Evolutionary conservation across 2,113 vertebrate species (phyloP), one percentile per base, ranked within the genome.

Genomic region (Empidonax traillii): DNA sequence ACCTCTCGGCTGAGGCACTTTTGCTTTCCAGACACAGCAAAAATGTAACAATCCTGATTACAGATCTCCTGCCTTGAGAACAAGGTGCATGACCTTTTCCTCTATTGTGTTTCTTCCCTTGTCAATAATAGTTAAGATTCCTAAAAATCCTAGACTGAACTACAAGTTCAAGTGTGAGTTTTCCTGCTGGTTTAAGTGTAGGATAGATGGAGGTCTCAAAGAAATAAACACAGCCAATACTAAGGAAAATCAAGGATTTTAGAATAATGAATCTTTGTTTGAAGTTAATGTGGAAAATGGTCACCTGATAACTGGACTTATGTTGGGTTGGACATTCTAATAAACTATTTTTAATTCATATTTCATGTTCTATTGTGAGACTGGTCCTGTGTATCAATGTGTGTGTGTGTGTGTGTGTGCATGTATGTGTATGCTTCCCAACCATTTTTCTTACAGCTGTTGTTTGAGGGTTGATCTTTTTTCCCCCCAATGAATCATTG

Each of bases 311-410:
- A 44, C 33, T 19, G 53, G 16, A 69, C 8, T 27, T 10, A 11
- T 8, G 44, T 4, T 72, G 18, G 23, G 15, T 4, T 76, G 31
- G 76, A 87, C 30, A 71, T 78, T 22, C 24, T n/a, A 72, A 46
- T 14, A 71, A 47, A 37, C 23, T 15, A 0, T 17, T 49, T 59
- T 31, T 35, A 8, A 25, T 8, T 5, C 4, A 0, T 30, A 49
- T 53, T 62, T 65, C 15, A 14, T 10, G 1, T 19, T 83, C 23
- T 43, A 2, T 44, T 23, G 0, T 25, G 19, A 69, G 25, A 12
- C 33, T 35, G 17, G 44, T 47, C 24, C 39, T 3, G 0, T 46
- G 23, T 31, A 13, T 37, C 0, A 0, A 15, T 37, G 7, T 43
- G 9, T 52, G 6, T 33, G 12, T 14, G 12, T 16, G 18, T 63